phyloP scores from a whole-genome alignment of 1,140 invertebrate species.

The Campoletis sonorensis region DNA sequence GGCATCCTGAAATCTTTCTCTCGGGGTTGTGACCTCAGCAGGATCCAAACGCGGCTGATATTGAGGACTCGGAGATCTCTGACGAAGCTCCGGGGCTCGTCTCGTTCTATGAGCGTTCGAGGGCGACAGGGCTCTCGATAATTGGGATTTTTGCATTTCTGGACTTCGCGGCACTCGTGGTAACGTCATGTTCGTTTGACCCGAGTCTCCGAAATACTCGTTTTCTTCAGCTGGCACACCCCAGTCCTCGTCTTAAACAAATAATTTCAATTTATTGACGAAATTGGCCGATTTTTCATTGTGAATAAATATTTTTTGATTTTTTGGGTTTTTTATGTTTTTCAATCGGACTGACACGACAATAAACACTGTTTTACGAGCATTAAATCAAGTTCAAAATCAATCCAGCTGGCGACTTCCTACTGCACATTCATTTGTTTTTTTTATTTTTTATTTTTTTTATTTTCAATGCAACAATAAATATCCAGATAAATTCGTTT shows the following conservation, averaged over 20 bases:
- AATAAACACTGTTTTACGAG: no score
- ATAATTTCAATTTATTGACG: no score
- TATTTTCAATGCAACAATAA: no score
- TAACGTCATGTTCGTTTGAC: slow-evolving; percentile 65
- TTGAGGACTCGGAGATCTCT: slow-evolving; percentile 76
- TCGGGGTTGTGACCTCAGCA: slow-evolving; percentile 75
- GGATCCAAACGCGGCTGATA: slow-evolving; percentile 72
- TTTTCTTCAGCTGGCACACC: slow-evolving; percentile 67
- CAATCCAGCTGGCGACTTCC: neutral
- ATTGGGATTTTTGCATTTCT: slow-evolving; percentile 62
- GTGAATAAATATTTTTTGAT: neutral
- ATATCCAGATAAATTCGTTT: neutral
- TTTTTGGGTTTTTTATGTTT: neutral
- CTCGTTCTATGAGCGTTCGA: slow-evolving; percentile 56
- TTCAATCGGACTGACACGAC: no score
- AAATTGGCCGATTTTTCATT: no score
- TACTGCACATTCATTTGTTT: neutral
- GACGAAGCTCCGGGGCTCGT: slow-evolving; percentile 73
- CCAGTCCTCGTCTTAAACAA: slow-evolving; percentile 73
- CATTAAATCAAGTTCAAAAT: neutral
- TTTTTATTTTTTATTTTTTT: neutral
- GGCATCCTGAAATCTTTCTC: slow-evolving; percentile 88
- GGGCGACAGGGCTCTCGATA: slow-evolving; percentile 64
- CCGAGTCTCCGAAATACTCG: slow-evolving; percentile 65
- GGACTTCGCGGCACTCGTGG: slow-evolving; percentile 71